Evolutionary conservation across 2,113 vertebrate species (phyloP), one percentile per base, ranked within the genome.

Genomic region (Sclerurus mexicanus): DNA sequence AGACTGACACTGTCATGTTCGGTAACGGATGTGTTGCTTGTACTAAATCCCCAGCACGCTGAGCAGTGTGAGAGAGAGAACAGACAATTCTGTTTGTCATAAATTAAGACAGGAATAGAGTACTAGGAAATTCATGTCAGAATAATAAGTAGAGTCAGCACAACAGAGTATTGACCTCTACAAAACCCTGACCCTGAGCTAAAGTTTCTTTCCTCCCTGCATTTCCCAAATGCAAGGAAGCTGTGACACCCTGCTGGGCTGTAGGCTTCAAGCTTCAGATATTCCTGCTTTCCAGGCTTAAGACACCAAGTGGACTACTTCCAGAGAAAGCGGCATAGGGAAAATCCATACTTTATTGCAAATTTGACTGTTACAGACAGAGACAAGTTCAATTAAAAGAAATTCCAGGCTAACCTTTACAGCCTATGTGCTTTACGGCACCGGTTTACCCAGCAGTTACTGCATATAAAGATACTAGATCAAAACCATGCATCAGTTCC

Each of bases 121-220:
- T 14, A 86, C 31, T 85, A 88, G 94, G 82, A 95, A 95, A 92
- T 86, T 58, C 52, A 40, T 60, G 66, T 89, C 85, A 92, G 79
- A 92, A 62, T 52, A 94, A 90, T 15, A 90, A 78, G 62, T 59
- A 81, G 44, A 85, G 88, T 93, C 85, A 96, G 92, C 88, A 95
- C 47, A 92, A 78, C n/a, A 74, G 75, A 82, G 40, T 39, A 92
- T 52, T 30, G 2, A 24, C 47, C 56, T 63, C 68, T 67, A 55
- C 64, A 92, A 87, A 95, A 50, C 67, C 42, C 79, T 92, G 88
- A 94, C 83, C 92, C 93, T 23, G 50, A 94, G 75, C 86, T 92
- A 95, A 92, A 92, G 44, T 80, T 81, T 71, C 94, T 95, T 95
- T 95, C 73, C 86, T 93, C 83, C 56, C 39, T 68, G 52, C 47